Conservation (phyloP, 2,888 invertebrate species). For the Drosophila meridionalis region DNA sequence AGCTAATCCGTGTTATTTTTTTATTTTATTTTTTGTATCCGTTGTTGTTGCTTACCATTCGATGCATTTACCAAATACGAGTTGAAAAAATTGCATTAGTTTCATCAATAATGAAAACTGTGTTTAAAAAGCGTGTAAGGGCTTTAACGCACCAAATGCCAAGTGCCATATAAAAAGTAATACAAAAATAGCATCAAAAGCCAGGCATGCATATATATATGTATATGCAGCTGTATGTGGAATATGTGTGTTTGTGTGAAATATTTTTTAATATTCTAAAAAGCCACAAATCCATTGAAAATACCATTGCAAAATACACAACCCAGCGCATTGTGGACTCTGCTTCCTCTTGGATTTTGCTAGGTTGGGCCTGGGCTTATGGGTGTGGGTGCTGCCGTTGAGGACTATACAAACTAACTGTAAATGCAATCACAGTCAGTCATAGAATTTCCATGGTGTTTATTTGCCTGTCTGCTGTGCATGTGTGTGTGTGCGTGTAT, state of each 20-base stretch:
- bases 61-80: conserved; percentile 39
- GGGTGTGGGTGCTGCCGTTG: conserved; percentile 5
- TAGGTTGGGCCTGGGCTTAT: conserved; percentile 1
- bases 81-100: conserved; percentile 56
- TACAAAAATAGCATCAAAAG: conserved; percentile 3
- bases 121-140: conserved; percentile 76
- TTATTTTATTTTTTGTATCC: background rate
- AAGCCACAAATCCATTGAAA: conserved; percentile 73
- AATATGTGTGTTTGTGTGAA: conserved; percentile 31
- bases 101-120: conserved; percentile 74
- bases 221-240: background rate
- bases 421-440: conserved; percentile 65
- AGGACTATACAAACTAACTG: conserved; percentile 50
- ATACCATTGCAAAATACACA: conserved; percentile 48
- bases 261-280: conserved; percentile 75
- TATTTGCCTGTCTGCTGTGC: conserved; percentile 30
- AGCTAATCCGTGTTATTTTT: conserved; percentile 43
- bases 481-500: background rate
- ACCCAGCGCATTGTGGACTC: conserved; percentile 34
- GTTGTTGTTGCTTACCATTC: conserved; percentile 34
- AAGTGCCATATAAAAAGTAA: conserved; percentile 30
- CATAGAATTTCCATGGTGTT: conserved; percentile 42
- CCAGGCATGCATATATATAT: conserved; percentile 3
- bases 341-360: conserved; percentile 6
- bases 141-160: conserved; percentile 55